Evolutionary conservation across 2,888 invertebrate genomes (phyloP).

Genomic region (Lottia gigantea): DNA sequence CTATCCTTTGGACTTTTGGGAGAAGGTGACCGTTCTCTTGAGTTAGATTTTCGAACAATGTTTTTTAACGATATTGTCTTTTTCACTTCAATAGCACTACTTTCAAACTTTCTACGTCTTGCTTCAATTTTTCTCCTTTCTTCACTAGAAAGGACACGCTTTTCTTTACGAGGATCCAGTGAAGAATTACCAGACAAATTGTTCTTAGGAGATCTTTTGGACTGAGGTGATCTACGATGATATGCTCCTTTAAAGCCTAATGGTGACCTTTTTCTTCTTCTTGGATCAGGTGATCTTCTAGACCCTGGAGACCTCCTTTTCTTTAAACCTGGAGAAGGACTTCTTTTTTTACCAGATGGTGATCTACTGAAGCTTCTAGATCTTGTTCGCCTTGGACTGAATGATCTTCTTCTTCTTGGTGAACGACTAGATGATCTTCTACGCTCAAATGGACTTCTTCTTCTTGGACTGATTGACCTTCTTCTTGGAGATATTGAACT

Average conservation of each 20-base stretch:
- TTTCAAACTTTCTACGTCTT: constrained; percentile 41
- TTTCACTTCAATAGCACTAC: constrained; percentile 23
- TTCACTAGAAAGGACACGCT: constrained; percentile 28
- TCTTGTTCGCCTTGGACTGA: constrained; percentile 6
- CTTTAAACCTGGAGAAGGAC: constrained; percentile 11
- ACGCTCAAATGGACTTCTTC: background rate
- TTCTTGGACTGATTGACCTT: background rate
- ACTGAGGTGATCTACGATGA: constrained; percentile 12
- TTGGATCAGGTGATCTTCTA: constrained; percentile 20
- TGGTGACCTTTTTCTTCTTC: constrained; percentile 14
- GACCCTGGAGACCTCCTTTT: constrained; percentile 17
- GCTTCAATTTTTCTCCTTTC: constrained; percentile 40
- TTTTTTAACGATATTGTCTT: constrained; percentile 50
- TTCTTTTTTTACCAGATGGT: constrained; percentile 11
- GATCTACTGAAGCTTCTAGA: constrained; percentile 14
- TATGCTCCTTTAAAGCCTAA: constrained; percentile 13
- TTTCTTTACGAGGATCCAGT: constrained; percentile 15
- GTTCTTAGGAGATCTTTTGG: constrained; percentile 15
- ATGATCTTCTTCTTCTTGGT: constrained; percentile 14
- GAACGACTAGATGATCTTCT: background rate
- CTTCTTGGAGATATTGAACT: constrained; percentile 15
- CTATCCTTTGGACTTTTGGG: background rate
- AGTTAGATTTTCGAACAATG: constrained; percentile 30
- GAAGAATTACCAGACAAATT: constrained; percentile 17
- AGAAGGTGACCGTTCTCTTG: constrained; percentile 11